Evolutionary conservation across 2,888 invertebrate species (phyloP).

Genomic region (Torymus auratus): DNA sequence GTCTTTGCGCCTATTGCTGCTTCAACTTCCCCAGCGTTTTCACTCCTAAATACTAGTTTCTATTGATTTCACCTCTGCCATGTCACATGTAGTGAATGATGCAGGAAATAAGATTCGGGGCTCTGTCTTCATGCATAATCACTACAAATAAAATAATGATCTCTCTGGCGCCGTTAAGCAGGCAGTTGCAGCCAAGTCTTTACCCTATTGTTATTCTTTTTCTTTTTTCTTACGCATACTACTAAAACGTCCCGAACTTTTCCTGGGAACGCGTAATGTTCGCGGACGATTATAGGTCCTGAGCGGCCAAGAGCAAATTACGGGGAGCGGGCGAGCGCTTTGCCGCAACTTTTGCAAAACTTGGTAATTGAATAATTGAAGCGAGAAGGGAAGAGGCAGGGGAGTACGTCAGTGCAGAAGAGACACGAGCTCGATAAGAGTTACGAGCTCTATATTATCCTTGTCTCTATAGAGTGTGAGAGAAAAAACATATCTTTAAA

Average conservation of each 20-base stretch:
- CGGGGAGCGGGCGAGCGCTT: constrained; percentile 23
- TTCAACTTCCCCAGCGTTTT: too few relatives aligned
- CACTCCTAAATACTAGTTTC: too few relatives aligned
- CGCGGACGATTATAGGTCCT: constrained; percentile 49
- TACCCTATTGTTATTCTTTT: constrained; percentile 25
- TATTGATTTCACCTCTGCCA: too few relatives aligned
- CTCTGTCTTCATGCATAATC: neutral
- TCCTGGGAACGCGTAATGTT: constrained; percentile 46
- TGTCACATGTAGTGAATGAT: too few relatives aligned
- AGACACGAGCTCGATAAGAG: neutral
- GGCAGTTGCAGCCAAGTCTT: neutral
- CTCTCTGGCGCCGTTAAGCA: too few relatives aligned
- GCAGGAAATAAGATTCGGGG: too few relatives aligned
- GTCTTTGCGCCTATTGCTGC: neutral
- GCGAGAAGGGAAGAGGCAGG: constrained; percentile 5
- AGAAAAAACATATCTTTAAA: neutral
- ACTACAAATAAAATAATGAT: too few relatives aligned
- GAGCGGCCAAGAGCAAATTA: constrained; percentile 38
- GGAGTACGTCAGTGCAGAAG: constrained; percentile 1
- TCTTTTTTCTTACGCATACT: neutral
- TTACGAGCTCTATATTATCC: neutral
- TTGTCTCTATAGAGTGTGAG: constrained; percentile 2
- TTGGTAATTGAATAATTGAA: constrained; percentile 57
- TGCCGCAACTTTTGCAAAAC: constrained; percentile 53
- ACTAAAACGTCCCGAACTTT: constrained; percentile 37